Base-by-base conservation (phyloP, 1,140 invertebrate genomes). In the Caenorhabditis brenneri region DNA sequence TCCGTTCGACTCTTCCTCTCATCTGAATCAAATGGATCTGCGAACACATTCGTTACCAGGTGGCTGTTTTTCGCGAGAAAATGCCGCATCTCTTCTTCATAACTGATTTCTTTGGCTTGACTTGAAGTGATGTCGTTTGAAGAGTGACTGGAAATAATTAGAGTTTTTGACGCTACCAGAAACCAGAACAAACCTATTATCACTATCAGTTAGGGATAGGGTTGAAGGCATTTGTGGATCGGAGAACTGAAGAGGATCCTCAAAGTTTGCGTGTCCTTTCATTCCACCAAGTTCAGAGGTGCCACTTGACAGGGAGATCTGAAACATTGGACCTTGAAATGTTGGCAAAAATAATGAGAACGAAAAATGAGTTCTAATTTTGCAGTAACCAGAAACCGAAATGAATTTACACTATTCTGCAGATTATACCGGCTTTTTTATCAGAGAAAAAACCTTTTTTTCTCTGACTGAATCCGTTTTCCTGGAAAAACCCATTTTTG, bases 11-110 rank as follows among this genome's bases (percentile, higher is more conserved):
- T 74, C 22, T 74, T 74, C 22, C 65, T 12, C n/a, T 74, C 65
- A 74, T 74, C 65, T 19, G 65, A 74, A 46, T 74, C 65, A 31
- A 74, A 74, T 22, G 65, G 65, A 42, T 74, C 65, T n/a, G 65
- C 65, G 2, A 74, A 74, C 1, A 74, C 36, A 42, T 74, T 74
- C 2, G 65, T 74, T 9, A 74, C 36, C 33, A 74, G 10, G 36
- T 74, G 65, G 1, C 36, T 36, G 2, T 33, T 74, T 42, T 74
- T 74, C 36, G 42, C 65, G 9, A 74, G 24, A 24, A 74, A 74
- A 22, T 36, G 1, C 12, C 65, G 16, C 65, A 74, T 74, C n/a
- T 74, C 65, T 15, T 74, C 65, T 42, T 74, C 65, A 74, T 74
- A 74, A 46, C 36, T 74, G 6, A 74, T 74, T n/a, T 74, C 65